Percentiles rank a stretch among this genome's conserved stretches.
These are phyloP conservation scores for Chironomus riparius DNA, from an alignment of 2,888 invertebrate species.

Conservation along the genomic window DNA sequence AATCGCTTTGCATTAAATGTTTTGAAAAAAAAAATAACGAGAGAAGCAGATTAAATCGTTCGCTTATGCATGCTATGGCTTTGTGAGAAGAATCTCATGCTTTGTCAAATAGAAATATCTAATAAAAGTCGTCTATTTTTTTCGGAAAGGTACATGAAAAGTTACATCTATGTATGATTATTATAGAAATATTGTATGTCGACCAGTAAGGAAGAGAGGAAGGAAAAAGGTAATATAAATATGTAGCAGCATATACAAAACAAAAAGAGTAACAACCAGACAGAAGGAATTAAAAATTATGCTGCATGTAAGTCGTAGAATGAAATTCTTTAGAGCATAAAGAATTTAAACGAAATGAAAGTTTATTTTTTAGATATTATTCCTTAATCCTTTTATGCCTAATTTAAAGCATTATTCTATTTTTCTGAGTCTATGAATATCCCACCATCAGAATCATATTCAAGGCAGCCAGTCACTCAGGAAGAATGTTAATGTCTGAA, in stretches of 20 bases:
- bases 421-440: not conserved
- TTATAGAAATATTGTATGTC: not conserved
- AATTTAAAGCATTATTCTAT: constrained; percentile 19
- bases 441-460: too few species aligned
- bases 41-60: too few species aligned
- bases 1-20: too few species aligned
- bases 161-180: not conserved
- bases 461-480: not conserved
- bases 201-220: not conserved
- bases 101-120: not conserved
- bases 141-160: not conserved
- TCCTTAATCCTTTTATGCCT: constrained; percentile 23
- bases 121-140: not conserved
- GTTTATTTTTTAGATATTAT: constrained; percentile 24
- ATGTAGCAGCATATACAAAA: not conserved
- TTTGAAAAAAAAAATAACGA: too few species aligned
- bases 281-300: not conserved
- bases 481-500: constrained; percentile 22
- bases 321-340: not conserved
- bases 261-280: not conserved
- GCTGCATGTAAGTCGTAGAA: not conserved
- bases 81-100: not conserved
- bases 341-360: constrained; percentile 5
- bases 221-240: constrained; percentile 1
- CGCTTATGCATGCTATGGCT: too few species aligned